A percentile compares a stretch with the other conserved stretches of the same genome.
Conservation (phyloP, 1,140 invertebrate genomes). For the Zaprionus ghesquierei region DNA sequence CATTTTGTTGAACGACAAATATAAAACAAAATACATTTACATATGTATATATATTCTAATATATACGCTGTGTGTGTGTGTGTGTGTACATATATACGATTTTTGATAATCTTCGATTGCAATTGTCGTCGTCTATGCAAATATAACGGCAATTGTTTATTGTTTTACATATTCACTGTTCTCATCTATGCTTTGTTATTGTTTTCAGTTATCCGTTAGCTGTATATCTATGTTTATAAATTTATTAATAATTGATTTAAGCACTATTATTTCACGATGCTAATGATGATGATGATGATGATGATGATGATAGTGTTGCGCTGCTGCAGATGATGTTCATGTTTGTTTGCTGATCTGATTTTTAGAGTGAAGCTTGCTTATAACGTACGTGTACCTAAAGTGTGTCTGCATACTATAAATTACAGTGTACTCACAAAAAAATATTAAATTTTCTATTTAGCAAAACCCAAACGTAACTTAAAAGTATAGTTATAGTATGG, state of each 20-base stretch:
- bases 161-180: constrained; percentile 68
- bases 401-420: constrained; percentile 13
- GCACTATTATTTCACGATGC: constrained; percentile 46
- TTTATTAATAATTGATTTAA: constrained; percentile 65
- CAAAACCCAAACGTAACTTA: constrained; percentile 39
- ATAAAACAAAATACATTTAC: constrained; percentile 63
- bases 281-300: constrained; percentile 19
- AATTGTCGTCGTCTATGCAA: constrained; percentile 57
- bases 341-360: not conserved
- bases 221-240: constrained; percentile 48
- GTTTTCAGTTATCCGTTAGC: constrained; percentile 35
- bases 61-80: too few relatives aligned
- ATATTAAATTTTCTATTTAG: constrained; percentile 37
- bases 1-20: constrained; percentile 58
- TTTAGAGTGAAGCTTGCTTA: constrained; percentile 24
- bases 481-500: constrained; percentile 15
- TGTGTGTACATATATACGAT: constrained; percentile 16
- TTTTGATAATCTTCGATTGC: constrained; percentile 39
- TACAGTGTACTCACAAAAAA: constrained; percentile 33
- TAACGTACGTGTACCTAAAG: constrained; percentile 13
- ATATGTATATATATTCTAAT: constrained; percentile 32
- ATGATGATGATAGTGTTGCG: constrained; percentile 16
- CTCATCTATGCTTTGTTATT: constrained; percentile 53
- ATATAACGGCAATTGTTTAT: constrained; percentile 64
- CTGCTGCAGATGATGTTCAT: constrained; percentile 12